Conservation (phyloP, 1,140 invertebrate species). For the Zaprionus capensis region DNA sequence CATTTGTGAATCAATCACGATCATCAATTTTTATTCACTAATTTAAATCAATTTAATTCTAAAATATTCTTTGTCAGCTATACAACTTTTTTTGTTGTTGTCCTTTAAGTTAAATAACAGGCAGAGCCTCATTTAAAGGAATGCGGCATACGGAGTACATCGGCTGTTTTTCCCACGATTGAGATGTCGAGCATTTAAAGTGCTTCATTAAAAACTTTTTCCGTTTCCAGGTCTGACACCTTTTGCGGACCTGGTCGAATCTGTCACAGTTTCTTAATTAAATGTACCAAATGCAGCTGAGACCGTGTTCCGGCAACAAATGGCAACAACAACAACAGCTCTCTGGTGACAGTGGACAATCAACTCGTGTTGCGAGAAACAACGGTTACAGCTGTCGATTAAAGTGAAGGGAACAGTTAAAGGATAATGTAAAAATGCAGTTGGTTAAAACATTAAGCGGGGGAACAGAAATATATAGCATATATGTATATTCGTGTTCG, state of each 20-base stretch:
- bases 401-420: neutral
- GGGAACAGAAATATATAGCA: too few relatives aligned
- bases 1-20: neutral
- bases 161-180: conserved; percentile 6
- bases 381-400: neutral
- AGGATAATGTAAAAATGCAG: neutral
- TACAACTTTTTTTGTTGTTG: neutral
- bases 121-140: neutral
- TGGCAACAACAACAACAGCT: neutral
- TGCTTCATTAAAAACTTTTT: conserved; percentile 48
- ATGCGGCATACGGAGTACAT: neutral
- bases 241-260: conserved; percentile 6
- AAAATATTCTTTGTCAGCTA: neutral
- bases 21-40: neutral
- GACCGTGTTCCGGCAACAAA: neutral
- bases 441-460: too few relatives aligned
- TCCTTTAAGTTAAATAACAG: neutral
- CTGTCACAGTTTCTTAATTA: conserved; percentile 56
- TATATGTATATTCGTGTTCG: too few relatives aligned
- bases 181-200: conserved; percentile 15
- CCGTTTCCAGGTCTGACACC: neutral
- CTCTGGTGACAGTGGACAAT: neutral
- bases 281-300: conserved; percentile 47
- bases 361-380: neutral
- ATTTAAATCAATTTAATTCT: neutral